Conservation (phyloP, 2,888 invertebrate genomes). For the Polydesmus complanatus region DNA sequence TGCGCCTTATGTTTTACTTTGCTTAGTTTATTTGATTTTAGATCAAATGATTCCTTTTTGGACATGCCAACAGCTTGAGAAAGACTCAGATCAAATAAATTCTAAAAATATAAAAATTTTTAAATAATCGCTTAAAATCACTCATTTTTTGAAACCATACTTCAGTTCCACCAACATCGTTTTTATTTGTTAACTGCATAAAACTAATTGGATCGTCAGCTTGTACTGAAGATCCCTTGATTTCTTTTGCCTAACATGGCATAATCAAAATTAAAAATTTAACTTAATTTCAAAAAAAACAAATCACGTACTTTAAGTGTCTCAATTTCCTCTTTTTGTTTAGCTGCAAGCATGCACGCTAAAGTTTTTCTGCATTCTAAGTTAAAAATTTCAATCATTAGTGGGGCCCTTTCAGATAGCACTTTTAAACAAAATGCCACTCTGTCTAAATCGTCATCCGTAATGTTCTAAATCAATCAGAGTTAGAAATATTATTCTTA, state of each 20-base stretch:
- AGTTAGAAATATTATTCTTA: neutral
- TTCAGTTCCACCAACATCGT: conserved; percentile 44
- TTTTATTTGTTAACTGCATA: conserved; percentile 51
- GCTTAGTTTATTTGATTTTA: conserved; percentile 41
- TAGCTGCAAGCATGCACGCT: conserved; percentile 66
- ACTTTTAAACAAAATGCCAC: conserved; percentile 47
- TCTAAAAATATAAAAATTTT: conserved; percentile 27
- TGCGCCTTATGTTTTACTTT: conserved; percentile 36
- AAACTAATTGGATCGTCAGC: conserved; percentile 76
- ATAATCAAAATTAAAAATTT: neutral
- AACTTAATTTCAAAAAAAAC: neutral
- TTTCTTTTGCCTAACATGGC: conserved; percentile 45
- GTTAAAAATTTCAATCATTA: conserved; percentile 56
- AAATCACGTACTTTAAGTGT: neutral
- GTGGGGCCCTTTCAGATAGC: conserved; percentile 38
- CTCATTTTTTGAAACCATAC: conserved; percentile 27
- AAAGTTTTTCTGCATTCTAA: conserved; percentile 60
- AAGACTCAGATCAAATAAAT: conserved; percentile 89
- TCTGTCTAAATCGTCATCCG: conserved; percentile 90
- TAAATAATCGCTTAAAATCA: neutral
- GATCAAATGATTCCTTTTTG: conserved; percentile 36
- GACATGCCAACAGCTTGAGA: conserved; percentile 61
- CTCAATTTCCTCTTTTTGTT: conserved; percentile 54
- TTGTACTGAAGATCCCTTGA: conserved; percentile 53
- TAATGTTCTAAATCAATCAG: conserved; percentile 41